phyloP scores from a whole-genome alignment of 2,113 vertebrate species.

The Trogon surrucura region DNA sequence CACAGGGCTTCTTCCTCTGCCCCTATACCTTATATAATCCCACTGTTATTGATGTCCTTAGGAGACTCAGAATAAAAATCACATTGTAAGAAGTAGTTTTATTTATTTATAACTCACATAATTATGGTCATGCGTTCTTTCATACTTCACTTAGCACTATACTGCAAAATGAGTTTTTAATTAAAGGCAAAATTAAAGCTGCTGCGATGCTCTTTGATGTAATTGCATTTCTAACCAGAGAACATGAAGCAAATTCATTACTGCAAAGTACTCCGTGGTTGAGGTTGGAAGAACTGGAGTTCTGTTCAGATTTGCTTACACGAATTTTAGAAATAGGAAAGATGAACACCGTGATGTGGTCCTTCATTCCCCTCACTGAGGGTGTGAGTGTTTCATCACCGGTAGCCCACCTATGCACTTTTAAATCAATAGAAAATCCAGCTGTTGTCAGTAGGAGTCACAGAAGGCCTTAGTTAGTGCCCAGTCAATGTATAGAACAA shows the following conservation, averaged over 20 bases:
- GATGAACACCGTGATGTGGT: neutral
- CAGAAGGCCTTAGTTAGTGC: neutral
- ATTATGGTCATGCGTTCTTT: neutral
- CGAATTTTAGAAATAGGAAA: neutral
- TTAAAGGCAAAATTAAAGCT: constrained; percentile 56
- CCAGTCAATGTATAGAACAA: neutral
- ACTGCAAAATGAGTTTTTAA: constrained; percentile 52
- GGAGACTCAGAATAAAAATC: constrained; percentile 12
- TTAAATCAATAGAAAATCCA: neutral
- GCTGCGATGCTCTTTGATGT: constrained; percentile 45
- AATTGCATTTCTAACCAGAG: constrained; percentile 50
- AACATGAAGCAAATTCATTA: constrained; percentile 57
- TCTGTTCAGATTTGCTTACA: neutral
- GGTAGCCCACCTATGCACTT: neutral
- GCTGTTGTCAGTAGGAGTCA: neutral
- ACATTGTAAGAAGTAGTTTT: neutral
- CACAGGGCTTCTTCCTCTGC: neutral
- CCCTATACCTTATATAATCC: neutral
- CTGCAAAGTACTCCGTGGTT: neutral
- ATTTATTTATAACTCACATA: constrained; percentile 8
- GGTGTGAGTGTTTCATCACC: neutral
- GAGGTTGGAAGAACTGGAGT: neutral
- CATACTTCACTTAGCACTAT: constrained; percentile 11
- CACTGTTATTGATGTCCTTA: neutral
- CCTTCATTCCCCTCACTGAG: neutral